phyloP scores from a whole-genome alignment of 2,888 invertebrate species.

The Craniophora ligustri region DNA sequence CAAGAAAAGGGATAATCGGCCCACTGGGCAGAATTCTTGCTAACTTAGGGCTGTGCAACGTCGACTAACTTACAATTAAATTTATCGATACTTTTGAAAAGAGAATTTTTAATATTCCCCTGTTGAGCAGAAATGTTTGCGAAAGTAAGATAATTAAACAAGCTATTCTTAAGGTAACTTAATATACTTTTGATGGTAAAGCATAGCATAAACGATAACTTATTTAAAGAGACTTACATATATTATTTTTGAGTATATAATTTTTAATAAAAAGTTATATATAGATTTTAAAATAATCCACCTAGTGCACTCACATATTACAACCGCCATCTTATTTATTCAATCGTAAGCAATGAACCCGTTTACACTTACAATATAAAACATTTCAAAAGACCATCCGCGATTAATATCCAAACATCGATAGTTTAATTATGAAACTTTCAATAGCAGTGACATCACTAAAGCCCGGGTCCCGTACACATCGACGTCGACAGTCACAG shows the following conservation, averaged over 20 bases:
- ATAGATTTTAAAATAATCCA: no score
- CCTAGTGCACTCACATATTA: no score
- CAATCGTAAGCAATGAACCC: no score
- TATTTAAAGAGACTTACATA: no score
- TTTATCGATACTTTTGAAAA: slow-evolving; percentile 45
- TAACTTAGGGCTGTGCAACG: slow-evolving; percentile 37
- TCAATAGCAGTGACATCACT: slow-evolving; percentile 20
- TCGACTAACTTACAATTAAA: slow-evolving; percentile 19
- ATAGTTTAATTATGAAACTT: no score
- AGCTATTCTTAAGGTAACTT: slow-evolving; percentile 9
- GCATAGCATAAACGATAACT: slow-evolving; percentile 38
- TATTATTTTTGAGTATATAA: no score
- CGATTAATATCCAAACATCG: no score
- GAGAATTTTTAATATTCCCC: slow-evolving; percentile 39
- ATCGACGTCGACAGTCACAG: slow-evolving; percentile 14
- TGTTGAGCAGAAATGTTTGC: slow-evolving; percentile 33
- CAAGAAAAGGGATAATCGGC: slow-evolving; percentile 54
- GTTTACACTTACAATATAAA: no score
- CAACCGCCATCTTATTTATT: no score
- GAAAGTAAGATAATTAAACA: slow-evolving; percentile 34
- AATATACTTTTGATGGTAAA: slow-evolving; percentile 19
- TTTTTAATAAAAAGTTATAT: no score
- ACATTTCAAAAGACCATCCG: no score
- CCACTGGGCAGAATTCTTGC: slow-evolving; percentile 56
- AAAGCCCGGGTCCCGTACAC: slow-evolving; percentile 7